These are phyloP conservation scores for Halocynthia aurantium DNA, from an alignment of 23 tunicate species.

Conservation along the genomic window DNA sequence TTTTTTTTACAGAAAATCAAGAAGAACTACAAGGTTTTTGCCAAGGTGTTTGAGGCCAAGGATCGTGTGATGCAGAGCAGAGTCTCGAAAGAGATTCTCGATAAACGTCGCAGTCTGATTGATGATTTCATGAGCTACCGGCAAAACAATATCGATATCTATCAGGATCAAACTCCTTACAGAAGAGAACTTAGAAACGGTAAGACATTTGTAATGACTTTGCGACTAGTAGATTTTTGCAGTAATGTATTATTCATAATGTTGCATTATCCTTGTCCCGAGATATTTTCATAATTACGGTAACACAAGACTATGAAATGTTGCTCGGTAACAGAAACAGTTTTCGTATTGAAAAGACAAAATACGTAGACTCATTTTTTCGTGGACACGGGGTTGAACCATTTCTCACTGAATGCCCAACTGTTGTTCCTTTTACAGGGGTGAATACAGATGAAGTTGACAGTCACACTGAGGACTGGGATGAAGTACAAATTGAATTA, in stretches of 20 bases:
- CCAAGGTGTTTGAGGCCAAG: constrained; percentile 83
- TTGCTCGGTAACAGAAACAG: too few species aligned
- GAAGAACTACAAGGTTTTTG: constrained; percentile 58
- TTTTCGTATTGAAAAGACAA: too few species aligned
- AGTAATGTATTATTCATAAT: too few species aligned
- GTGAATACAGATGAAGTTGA: constrained; percentile 96
- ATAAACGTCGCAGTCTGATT: constrained; percentile 68
- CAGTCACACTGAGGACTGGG: constrained; percentile 86
- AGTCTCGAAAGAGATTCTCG: constrained; percentile 87
- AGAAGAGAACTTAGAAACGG: constrained; percentile 85
- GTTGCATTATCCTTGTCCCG: too few species aligned
- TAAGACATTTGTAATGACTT: constrained; percentile 3
- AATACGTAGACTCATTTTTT: too few species aligned
- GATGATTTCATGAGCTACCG: constrained; percentile 39
- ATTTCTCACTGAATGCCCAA: background rate
- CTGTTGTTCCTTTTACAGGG: constrained; percentile 24
- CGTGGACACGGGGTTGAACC: too few species aligned
- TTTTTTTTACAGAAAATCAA: constrained; percentile 48
- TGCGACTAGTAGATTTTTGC: too few species aligned
- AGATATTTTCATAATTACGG: too few species aligned
- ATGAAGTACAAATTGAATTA: constrained; percentile 85
- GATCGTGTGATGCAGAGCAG: constrained; percentile 79
- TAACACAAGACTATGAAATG: too few species aligned
- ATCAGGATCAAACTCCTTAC: constrained; percentile 66
- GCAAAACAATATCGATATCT: constrained; percentile 27